These are phyloP conservation scores for Pedetes capensis DNA, from an alignment of 2,113 vertebrate species.

Conservation along the genomic window DNA sequence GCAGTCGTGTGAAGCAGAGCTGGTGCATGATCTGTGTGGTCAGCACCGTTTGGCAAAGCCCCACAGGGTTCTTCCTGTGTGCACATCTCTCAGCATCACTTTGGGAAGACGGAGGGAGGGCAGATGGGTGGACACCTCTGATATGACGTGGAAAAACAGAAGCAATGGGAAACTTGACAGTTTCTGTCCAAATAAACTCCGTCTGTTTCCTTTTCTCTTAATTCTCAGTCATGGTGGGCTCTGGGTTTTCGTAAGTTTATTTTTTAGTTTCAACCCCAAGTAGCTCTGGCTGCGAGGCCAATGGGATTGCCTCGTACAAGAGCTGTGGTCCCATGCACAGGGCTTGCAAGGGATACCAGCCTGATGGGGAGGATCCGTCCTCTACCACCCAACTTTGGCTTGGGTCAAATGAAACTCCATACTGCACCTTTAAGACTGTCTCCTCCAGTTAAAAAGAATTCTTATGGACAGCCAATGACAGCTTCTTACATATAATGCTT, in stretches of 20 bases:
- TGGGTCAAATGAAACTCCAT: not conserved
- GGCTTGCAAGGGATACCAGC: fast-evolving
- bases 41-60: not conserved
- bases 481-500: not conserved
- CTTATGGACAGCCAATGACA: not conserved
- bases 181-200: not conserved
- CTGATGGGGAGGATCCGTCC: not conserved
- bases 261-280: conserved; percentile 48
- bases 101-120: not conserved
- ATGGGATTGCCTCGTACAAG: not conserved
- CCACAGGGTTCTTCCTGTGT: fast-evolving
- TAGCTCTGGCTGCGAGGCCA: not conserved
- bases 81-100: not conserved
- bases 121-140: not conserved
- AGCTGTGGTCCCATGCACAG: not conserved
- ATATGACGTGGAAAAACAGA: not conserved
- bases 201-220: not conserved
- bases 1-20: not conserved
- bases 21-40: not conserved
- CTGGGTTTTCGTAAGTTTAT: not conserved
- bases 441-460: not conserved
- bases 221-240: not conserved
- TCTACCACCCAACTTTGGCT: not conserved
- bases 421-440: not conserved
- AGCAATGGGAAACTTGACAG: conserved; percentile 10